Percentiles rank a stretch among this genome's conserved stretches.
Conservation (phyloP, 2,888 invertebrate genomes). For the Rotaria macrura region DNA sequence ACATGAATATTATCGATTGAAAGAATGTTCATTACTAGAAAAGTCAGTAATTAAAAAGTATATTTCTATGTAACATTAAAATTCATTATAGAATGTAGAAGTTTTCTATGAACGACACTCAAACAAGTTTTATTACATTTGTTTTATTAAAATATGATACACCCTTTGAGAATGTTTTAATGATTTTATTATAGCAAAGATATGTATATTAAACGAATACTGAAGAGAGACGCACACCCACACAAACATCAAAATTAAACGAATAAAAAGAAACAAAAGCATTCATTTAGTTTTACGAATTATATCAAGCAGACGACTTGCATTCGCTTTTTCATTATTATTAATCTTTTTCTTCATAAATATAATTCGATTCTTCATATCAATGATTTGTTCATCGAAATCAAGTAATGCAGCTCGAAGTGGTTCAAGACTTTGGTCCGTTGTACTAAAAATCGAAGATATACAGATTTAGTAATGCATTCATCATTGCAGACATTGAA, state of each 20-base stretch:
- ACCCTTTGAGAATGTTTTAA: too few relatives aligned
- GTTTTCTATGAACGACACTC: too few relatives aligned
- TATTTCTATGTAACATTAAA: too few relatives aligned
- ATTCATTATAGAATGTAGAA: too few relatives aligned
- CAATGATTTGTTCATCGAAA: slow-evolving; percentile 26
- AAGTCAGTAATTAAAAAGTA: too few relatives aligned
- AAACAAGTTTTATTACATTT: too few relatives aligned
- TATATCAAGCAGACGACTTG: not conserved
- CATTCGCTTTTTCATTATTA: slow-evolving; percentile 29
- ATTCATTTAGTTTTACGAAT: not conserved
- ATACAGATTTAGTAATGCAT: too few relatives aligned
- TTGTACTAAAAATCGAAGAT: slow-evolving; percentile 1
- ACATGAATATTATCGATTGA: too few relatives aligned
- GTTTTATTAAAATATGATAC: too few relatives aligned
- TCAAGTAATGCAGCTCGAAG: slow-evolving; percentile 27
- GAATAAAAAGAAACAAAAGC: not conserved
- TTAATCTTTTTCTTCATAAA: slow-evolving; percentile 27
- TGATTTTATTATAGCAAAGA: not conserved
- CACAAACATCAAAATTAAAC: not conserved
- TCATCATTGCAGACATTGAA: too few relatives aligned
- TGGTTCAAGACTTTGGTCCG: slow-evolving; percentile 26
- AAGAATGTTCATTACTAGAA: too few relatives aligned
- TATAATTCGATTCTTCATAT: slow-evolving; percentile 27
- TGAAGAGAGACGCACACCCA: not conserved
- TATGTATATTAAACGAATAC: not conserved